A percentile compares a stretch with the other conserved stretches of the same genome.
Evolutionary conservation across 2,113 vertebrate species (phyloP).

Genomic region (Pelecanoides urinatrix): DNA sequence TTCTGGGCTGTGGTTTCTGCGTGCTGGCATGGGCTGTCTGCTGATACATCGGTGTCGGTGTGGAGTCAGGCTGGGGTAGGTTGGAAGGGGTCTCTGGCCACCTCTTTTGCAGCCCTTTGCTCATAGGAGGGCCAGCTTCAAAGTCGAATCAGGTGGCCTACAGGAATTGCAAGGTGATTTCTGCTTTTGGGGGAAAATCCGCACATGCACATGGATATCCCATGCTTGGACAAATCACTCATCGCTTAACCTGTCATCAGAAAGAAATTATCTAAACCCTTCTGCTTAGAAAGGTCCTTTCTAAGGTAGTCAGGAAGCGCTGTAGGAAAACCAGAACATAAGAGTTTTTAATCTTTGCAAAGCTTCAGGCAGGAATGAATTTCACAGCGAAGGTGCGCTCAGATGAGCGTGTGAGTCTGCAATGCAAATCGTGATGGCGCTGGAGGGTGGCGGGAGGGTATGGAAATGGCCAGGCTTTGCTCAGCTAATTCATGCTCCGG

Average conservation of each 20-base stretch:
- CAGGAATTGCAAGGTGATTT: neutral
- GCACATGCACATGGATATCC: rapidly evolving
- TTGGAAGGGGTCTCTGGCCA: neutral
- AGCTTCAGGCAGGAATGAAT: neutral
- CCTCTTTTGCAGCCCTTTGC: neutral
- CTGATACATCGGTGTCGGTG: rapidly evolving
- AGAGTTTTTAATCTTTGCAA: neutral
- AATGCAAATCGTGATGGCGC: neutral
- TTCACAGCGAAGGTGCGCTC: neutral
- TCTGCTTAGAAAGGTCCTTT: neutral
- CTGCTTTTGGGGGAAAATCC: neutral
- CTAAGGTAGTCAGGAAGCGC: neutral
- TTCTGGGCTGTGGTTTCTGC: neutral
- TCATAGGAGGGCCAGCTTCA: neutral
- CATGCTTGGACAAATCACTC: rapidly evolving
- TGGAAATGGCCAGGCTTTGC: conserved; percentile 20
- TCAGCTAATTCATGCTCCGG: neutral
- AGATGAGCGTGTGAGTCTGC: neutral
- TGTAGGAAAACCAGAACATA: neutral
- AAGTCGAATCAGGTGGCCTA: neutral
- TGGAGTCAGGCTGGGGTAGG: neutral
- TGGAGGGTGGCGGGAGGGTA: conserved; percentile 41
- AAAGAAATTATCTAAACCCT: neutral
- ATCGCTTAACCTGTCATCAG: neutral
- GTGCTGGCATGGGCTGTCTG: rapidly evolving